Conservation (phyloP, 1,140 invertebrate genomes). For the Trichogramma pretiosum region DNA sequence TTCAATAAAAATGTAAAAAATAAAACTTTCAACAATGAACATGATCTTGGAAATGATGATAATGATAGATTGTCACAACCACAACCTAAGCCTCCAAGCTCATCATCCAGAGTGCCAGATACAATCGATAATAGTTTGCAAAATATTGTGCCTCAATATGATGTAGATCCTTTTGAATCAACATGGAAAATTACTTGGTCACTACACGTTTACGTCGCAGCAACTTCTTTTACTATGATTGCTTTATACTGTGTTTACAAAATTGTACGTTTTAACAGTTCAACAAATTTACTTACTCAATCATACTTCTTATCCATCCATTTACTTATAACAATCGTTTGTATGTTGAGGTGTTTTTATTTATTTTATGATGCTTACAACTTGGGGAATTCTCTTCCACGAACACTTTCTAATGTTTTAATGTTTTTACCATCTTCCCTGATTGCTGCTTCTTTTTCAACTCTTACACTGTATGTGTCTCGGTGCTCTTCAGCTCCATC, state of each 20-base stretch:
- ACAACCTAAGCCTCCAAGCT: constrained; percentile 36
- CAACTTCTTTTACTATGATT: constrained; percentile 70
- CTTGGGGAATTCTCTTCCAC: constrained; percentile 63
- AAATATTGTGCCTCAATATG: constrained; percentile 25
- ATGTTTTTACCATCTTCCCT: constrained; percentile 75
- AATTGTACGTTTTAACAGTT: constrained; percentile 69
- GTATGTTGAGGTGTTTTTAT: constrained; percentile 72
- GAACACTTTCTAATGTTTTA: constrained; percentile 71
- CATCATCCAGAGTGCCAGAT: constrained; percentile 25
- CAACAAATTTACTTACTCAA: constrained; percentile 67
- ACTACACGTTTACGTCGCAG: constrained; percentile 77
- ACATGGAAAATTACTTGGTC: constrained; percentile 79
- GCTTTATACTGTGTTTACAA: constrained; percentile 75
- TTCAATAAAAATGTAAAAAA: constrained; percentile 21
- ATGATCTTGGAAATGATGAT: constrained; percentile 34
- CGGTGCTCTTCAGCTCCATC: constrained; percentile 54
- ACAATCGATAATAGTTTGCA: constrained; percentile 30
- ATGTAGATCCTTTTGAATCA: constrained; percentile 31
- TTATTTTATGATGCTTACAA: constrained; percentile 87
- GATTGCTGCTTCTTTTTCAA: constrained; percentile 73
- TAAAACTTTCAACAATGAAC: no score
- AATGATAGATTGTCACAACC: constrained; percentile 35
- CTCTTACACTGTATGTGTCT: constrained; percentile 74
- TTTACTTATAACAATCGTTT: constrained; percentile 68
- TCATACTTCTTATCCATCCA: constrained; percentile 79